phyloP scores from a whole-genome alignment of 2,113 vertebrate genomes.

The Campylomormyrus numenius region DNA sequence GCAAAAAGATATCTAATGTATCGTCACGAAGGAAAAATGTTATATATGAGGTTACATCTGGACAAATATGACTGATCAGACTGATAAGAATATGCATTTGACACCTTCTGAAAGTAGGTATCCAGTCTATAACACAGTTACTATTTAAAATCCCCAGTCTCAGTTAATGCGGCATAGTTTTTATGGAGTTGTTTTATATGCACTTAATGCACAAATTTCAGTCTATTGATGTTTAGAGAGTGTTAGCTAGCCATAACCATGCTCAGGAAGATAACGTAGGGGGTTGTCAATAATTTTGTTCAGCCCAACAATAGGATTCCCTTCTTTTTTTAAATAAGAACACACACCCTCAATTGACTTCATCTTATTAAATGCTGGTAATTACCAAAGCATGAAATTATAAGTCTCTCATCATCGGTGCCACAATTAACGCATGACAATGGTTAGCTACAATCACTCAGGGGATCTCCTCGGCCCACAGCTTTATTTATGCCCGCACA shows the following conservation, averaged over 20 bases:
- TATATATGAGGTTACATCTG: not conserved
- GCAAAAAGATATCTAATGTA: not conserved
- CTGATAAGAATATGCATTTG: not conserved
- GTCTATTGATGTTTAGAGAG: not conserved
- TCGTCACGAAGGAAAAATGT: not conserved
- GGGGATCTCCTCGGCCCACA: not conserved
- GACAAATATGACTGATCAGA: not conserved
- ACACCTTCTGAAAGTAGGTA: not conserved
- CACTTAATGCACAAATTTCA: not conserved
- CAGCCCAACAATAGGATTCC: not conserved
- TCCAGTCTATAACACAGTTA: not conserved
- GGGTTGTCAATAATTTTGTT: not conserved
- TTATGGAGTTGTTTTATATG: not conserved
- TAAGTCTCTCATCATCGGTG: not conserved
- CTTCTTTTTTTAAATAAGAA: not conserved
- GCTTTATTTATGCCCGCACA: not conserved
- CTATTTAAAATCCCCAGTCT: not conserved
- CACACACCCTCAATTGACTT: not conserved
- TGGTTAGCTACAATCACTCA: not conserved
- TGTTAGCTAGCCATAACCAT: not conserved
- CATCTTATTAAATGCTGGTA: not conserved
- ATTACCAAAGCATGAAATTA: not conserved
- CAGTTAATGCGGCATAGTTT: not conserved
- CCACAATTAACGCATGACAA: not conserved
- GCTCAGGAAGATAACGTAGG: not conserved